A percentile compares a stretch with the other conserved stretches of the same genome.
Conservation (phyloP, 2,113 vertebrate species). For the Acinonyx jubatus region DNA sequence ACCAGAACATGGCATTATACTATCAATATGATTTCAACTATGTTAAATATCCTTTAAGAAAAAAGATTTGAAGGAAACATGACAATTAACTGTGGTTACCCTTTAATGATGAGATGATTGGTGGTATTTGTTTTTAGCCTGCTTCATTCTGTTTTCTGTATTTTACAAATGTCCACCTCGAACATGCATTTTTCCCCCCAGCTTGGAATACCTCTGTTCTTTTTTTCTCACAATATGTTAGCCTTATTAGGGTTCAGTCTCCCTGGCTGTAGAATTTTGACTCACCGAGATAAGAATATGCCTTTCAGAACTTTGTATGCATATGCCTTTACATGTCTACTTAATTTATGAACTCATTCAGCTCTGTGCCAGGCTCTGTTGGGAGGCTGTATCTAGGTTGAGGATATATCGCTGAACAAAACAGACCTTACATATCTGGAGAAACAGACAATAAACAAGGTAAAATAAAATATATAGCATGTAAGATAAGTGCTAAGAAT, state of each 20-base stretch:
- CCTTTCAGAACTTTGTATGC: not conserved
- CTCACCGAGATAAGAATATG: not conserved
- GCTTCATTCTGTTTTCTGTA: not conserved
- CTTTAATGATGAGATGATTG: not conserved
- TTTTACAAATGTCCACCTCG: not conserved
- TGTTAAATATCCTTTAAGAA: not conserved
- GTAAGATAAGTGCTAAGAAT: not conserved
- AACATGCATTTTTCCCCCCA: not conserved
- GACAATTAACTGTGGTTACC: not conserved
- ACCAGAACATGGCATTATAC: not conserved
- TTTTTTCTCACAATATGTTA: not conserved
- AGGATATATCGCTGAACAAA: not conserved
- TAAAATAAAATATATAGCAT: not conserved
- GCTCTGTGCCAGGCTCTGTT: not conserved
- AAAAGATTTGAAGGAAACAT: not conserved
- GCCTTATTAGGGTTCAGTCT: not conserved
- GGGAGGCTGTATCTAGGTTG: not conserved
- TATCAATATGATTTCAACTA: not conserved
- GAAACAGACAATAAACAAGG: not conserved
- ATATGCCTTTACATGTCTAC: not conserved
- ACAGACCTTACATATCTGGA: not conserved
- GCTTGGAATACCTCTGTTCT: not conserved
- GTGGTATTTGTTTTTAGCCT: not conserved
- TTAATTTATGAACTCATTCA: not conserved
- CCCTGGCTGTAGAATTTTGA: not conserved